These are phyloP conservation scores for Lagorchestes hirsutus DNA, from an alignment of 2,797 vertebrate genomes.

Conservation along the genomic window DNA sequence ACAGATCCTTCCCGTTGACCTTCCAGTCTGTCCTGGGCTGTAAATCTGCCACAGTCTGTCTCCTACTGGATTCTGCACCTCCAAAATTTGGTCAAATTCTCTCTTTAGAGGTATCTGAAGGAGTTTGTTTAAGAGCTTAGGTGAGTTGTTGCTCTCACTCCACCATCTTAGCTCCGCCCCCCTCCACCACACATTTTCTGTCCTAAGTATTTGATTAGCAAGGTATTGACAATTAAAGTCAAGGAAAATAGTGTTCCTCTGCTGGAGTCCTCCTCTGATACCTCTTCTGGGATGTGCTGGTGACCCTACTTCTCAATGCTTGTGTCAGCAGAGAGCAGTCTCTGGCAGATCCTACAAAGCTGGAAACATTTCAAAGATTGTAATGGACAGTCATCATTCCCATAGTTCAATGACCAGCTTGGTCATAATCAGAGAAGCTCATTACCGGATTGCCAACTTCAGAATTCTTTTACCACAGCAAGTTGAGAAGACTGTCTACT, in stretches of 20 bases:
- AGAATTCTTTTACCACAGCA: background rate
- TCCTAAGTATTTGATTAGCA: background rate
- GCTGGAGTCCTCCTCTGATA: background rate
- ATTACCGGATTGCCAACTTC: background rate
- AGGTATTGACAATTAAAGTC: background rate
- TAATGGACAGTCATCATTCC: background rate
- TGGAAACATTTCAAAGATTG: background rate
- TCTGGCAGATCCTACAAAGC: background rate
- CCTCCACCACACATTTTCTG: background rate
- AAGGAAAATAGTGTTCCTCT: background rate
- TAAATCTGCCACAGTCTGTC: no score
- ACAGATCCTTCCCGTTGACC: no score
- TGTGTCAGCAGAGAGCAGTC: background rate
- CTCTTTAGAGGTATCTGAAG: no score
- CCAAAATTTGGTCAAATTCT: no score
- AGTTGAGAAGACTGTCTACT: background rate
- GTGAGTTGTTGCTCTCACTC: no score
- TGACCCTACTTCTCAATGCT: background rate
- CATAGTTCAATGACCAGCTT: background rate
- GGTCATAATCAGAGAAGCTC: background rate
- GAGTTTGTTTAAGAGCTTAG: no score
- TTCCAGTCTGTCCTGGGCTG: no score
- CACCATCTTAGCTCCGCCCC: no score
- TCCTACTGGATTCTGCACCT: no score
- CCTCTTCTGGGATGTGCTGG: background rate